Base-by-base conservation (phyloP, 1,140 invertebrate species). In the Drosophila azteca region DNA sequence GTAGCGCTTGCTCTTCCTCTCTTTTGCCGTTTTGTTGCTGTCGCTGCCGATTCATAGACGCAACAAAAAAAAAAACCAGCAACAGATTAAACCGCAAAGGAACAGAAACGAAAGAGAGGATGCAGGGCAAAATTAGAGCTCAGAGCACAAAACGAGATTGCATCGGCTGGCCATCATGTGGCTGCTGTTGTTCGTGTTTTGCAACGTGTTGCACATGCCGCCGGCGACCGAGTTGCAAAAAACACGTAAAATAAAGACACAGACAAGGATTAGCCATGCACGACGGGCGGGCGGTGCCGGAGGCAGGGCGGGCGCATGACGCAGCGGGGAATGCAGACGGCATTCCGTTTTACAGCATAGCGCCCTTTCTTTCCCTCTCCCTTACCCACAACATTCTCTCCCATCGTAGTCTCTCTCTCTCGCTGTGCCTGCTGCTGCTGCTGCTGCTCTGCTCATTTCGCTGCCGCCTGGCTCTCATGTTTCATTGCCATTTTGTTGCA, bases 401-500 rank as follows among this genome's bases (percentile, higher is more conserved):
- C 3, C 35, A 39, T 5, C 11, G 35, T 39, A 39, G 8, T 17
- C 45, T 46, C 11, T 17, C 45, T 46, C 39, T 49, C 44, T 24
- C 29, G 55, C 17, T 35, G 31, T 49, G 59, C 39, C 48, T 46
- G 53, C 39, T 15, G 50, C 43, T 9, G 74, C 57, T 31, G 48
- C 22, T 39, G 29, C 45, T 41, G n/a, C 51, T 22, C 29, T 49
- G 78, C 65, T 70, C 74, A 54, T 65, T 71, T 77, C 45, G 74
- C 58, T 68, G 72, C 52, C 11, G 35, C 17, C 26, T 24, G 44
- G 8, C 49, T 58, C 46, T 46, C 35, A n/a, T 61, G 71, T 87
- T 82, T 82, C 82, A 79, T 87, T 88, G 82, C 82, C 82, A 87
- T 87, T 85, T 87, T 88, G 83, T 82, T 88, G 83, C 83, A 87